A percentile compares a stretch with the other conserved stretches of the same genome.
Evolutionary conservation across 2,113 vertebrate genomes (phyloP).

Genomic region (Otocyon megalotis): DNA sequence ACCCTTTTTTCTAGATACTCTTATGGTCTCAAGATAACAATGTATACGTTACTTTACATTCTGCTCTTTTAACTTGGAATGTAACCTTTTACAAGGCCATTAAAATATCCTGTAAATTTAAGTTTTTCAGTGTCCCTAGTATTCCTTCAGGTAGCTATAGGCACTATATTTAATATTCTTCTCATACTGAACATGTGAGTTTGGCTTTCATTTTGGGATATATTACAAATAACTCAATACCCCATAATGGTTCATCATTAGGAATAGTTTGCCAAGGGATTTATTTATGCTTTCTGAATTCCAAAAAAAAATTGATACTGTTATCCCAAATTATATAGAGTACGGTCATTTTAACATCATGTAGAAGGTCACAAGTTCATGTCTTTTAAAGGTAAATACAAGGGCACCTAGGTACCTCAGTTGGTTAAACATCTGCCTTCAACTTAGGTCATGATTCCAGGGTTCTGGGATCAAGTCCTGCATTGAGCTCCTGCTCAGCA

Average conservation of each 20-base stretch:
- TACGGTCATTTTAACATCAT: not conserved
- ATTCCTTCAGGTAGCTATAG: not conserved
- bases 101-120: not conserved
- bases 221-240: not conserved
- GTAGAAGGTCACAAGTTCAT: not conserved
- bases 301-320: not conserved
- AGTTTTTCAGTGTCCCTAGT: not conserved
- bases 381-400: not conserved
- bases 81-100: not conserved
- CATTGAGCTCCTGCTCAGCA: too few relatives aligned
- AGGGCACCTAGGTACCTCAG: not conserved
- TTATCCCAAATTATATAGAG: not conserved
- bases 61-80: not conserved
- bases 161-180: not conserved
- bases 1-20: not conserved
- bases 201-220: constrained; percentile 47
- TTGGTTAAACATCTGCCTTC: not conserved
- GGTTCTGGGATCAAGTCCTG: too few relatives aligned
- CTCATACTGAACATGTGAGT: not conserved
- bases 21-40: not conserved
- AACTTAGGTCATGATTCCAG: not conserved
- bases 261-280: not conserved
- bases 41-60: not conserved
- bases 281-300: constrained; percentile 9
- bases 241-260: not conserved